Evolutionary conservation across 1,140 invertebrate species (phyloP).

Genomic region (Dreissena rostriformis): DNA sequence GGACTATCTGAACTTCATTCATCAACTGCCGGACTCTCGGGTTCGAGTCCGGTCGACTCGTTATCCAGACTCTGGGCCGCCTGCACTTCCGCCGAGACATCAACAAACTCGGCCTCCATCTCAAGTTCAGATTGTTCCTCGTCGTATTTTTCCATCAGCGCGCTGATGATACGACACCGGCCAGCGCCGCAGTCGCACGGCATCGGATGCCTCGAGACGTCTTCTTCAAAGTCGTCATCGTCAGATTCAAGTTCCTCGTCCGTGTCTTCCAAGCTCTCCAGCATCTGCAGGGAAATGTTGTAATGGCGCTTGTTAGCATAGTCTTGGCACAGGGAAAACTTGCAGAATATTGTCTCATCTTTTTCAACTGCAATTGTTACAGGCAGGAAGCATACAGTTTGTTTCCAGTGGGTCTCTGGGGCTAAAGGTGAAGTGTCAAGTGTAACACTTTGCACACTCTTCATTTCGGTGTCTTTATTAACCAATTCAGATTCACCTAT

Average conservation of each 20-base stretch:
- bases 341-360: constrained; percentile 59
- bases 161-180: constrained; percentile 68
- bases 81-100: constrained; percentile 61
- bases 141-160: constrained; percentile 72
- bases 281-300: constrained; percentile 71
- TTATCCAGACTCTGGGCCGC: constrained; percentile 61
- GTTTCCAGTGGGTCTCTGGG: constrained; percentile 98
- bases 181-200: constrained; percentile 73
- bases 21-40: constrained; percentile 18
- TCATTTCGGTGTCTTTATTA: background rate
- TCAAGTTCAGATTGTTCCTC: constrained; percentile 68
- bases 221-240: constrained; percentile 59
- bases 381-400: constrained; percentile 97
- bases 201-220: constrained; percentile 67
- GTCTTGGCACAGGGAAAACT: constrained; percentile 66
- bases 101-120: constrained; percentile 67
- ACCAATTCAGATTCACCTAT: background rate
- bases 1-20: background rate
- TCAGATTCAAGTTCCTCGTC: constrained; percentile 64
- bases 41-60: constrained; percentile 32
- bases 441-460: constrained; percentile 23
- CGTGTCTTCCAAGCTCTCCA: constrained; percentile 59
- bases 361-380: constrained; percentile 58
- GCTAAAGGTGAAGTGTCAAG: constrained; percentile 67
- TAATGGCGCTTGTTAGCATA: constrained; percentile 71